Conservation (phyloP, 2,113 vertebrate species). For the Tiliqua scincoides region DNA sequence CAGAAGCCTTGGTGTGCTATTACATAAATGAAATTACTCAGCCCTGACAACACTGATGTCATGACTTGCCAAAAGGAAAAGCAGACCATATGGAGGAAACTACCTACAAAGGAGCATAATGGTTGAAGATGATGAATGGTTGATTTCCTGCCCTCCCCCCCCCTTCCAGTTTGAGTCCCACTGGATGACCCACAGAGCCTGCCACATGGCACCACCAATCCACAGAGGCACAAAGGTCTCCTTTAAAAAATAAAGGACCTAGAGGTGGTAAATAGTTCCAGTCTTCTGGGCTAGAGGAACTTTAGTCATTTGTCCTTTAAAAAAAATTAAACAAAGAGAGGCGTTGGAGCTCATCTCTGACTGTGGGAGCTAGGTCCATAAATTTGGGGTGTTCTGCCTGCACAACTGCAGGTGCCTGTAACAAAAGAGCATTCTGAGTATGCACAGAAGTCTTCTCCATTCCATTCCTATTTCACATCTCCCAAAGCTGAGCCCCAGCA, state of each 20-base stretch:
- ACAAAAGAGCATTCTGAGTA: neutral
- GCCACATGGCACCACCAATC: neutral
- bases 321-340: neutral
- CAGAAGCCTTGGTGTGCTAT: slow-evolving; percentile 23
- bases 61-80: slow-evolving; percentile 61
- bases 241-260: neutral
- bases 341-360: neutral
- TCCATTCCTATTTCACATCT: neutral
- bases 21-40: slow-evolving; percentile 63
- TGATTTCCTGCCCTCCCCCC: neutral
- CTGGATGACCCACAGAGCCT: neutral
- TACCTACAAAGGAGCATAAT: slow-evolving; percentile 1
- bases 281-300: neutral
- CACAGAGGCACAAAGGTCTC: neutral
- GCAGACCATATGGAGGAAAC: slow-evolving; percentile 9
- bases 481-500: neutral
- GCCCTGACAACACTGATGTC: slow-evolving; percentile 71
- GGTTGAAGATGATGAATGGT: neutral
- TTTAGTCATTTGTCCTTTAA: neutral
- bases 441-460: neutral
- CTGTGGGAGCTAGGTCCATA: neutral
- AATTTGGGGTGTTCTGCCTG: neutral
- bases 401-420: neutral
- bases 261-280: neutral
- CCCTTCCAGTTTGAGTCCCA: neutral